Evolutionary conservation across 53 echinoderm and acorn worm species (phyloP).

Genomic region (Paracentrotus lividus): DNA sequence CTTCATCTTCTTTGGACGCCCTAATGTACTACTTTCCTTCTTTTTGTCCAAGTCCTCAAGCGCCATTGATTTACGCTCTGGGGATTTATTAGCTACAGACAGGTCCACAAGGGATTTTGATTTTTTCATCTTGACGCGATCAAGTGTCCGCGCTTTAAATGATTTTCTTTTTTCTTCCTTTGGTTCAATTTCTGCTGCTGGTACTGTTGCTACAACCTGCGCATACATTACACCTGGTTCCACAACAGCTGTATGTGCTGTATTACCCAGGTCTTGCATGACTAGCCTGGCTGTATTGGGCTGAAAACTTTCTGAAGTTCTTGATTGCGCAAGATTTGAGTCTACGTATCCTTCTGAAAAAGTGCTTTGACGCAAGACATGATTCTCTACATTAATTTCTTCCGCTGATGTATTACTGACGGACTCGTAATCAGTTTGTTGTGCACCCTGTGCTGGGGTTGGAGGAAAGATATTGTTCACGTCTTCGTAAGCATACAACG

Average conservation of each 20-base stretch:
- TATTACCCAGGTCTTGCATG: neutral
- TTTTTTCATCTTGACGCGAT: slow-evolving; percentile 62
- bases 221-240: slow-evolving; percentile 39
- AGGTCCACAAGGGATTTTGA: slow-evolving; percentile 61
- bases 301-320: neutral
- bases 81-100: neutral
- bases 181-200: neutral
- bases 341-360: slow-evolving; percentile 59
- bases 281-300: slow-evolving; percentile 49
- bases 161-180: slow-evolving; percentile 45
- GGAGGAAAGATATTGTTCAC: slow-evolving; percentile 64
- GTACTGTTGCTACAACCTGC: neutral
- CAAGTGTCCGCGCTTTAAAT: slow-evolving; percentile 58
- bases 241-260: slow-evolving; percentile 33
- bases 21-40: neutral
- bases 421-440: slow-evolving; percentile 22
- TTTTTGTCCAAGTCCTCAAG: slow-evolving; percentile 30
- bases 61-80: neutral
- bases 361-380: slow-evolving; percentile 42
- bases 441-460: slow-evolving; percentile 56
- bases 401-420: slow-evolving; percentile 21
- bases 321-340: neutral
- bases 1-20: slow-evolving; percentile 36
- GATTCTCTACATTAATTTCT: slow-evolving; percentile 37
- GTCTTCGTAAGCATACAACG: slow-evolving; percentile 30